Evolutionary conservation across 2,888 invertebrate species (phyloP), one percentile per base, ranked within the genome.

Genomic region (Lypha dubia): DNA sequence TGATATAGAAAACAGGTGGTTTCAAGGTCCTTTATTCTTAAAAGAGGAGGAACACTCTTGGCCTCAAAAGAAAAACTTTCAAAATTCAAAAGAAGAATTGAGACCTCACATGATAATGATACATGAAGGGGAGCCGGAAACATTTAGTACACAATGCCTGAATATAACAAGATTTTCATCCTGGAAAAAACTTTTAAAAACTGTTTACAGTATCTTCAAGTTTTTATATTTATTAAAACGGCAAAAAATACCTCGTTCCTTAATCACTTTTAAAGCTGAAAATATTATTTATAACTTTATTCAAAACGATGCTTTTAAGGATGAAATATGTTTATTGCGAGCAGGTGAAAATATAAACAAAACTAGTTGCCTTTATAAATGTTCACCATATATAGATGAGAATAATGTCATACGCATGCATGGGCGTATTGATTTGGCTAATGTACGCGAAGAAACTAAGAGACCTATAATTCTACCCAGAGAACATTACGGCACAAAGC

Each of bases 141-240:
- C 8, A 3, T 22, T 22, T 28, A 56, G n/a, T 28, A 56, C 28
- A n/a, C 28, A 15, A n/a, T 28, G 56, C 56, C 7, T 56, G n/a
- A 24, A 56, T n/a, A 28, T 56, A 8, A n/a, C 15, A 56, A 56
- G 28, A 56, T 56, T 56, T 28, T 56, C 56, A n/a, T 28, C 56
- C n/a, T 56, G 28, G 56, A 32, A 28, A 7, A 56, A 56, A 8
- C 2, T 56, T n/a, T 32, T 28, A n/a, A 0, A 15, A 24, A 56
- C 28, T n/a, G 24, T 56, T 56, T 56, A 56, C 8, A 56, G 7
- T 4, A 8, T 28, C 1, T 56, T 28, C n/a, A 56, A 28, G 28
- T 56, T 28, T 56, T 32, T n/a, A 8, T 56, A 28, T 28, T n/a
- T 56, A 17, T 8, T 17, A 8, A 49, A 49, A 49, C 8, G 24